Conservation (phyloP, 2,797 vertebrate species). For the Rallus crepitans region DNA sequence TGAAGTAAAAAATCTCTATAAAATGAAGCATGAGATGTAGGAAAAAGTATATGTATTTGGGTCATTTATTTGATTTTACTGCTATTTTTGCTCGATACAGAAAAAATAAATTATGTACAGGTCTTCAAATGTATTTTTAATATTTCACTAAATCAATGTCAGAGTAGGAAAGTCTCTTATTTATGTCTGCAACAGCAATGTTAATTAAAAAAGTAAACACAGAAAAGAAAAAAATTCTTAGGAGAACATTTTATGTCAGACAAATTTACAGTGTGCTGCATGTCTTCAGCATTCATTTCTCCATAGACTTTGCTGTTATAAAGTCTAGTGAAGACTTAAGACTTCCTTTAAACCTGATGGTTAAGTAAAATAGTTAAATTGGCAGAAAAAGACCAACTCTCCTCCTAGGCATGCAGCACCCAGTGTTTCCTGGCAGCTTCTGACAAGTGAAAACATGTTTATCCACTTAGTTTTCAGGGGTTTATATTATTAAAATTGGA, state of each 20-base stretch:
- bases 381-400: neutral
- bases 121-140: neutral
- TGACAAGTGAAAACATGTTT: neutral
- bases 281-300: neutral
- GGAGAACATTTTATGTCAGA: neutral
- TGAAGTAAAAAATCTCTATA: neutral
- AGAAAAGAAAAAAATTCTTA: neutral
- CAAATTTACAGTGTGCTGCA: neutral
- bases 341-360: neutral
- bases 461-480: neutral
- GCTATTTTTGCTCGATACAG: neutral
- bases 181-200: neutral
- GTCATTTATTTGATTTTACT: neutral
- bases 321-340: neutral
- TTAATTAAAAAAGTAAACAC: neutral
- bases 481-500: neutral
- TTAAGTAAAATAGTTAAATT: neutral
- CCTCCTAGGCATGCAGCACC: neutral
- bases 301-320: neutral
- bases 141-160: neutral
- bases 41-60: neutral
- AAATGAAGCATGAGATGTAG: neutral
- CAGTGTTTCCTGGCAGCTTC: neutral
- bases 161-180: neutral
- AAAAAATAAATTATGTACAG: neutral